These are phyloP conservation scores for Pangasius krempfi DNA, from an alignment of 2,797 vertebrate species.

Conservation along the genomic window DNA sequence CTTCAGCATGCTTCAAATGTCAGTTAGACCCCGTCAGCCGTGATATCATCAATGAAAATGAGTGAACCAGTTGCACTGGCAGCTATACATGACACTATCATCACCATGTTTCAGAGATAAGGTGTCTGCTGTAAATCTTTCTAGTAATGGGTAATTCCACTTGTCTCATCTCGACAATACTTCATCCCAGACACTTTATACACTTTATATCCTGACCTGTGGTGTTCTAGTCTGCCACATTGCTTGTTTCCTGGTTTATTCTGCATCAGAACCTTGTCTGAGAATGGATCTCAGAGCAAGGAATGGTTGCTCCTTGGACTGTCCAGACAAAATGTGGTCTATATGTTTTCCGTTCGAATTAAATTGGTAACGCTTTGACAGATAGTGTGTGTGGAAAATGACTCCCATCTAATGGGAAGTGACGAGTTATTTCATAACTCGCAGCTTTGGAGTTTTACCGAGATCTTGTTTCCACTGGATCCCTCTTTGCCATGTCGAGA, in stretches of 20 bases:
- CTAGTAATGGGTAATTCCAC: neutral
- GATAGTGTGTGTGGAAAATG: neutral
- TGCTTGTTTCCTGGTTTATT: neutral
- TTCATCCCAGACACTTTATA: neutral
- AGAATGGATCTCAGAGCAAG: neutral
- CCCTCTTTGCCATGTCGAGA: neutral
- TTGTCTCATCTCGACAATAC: neutral
- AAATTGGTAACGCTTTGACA: neutral
- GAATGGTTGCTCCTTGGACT: no score
- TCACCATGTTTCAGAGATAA: conserved; percentile 4
- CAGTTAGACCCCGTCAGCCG: neutral
- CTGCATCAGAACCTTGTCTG: neutral
- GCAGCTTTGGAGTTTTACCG: neutral
- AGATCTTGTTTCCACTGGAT: neutral
- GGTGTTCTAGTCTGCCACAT: neutral
- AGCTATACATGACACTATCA: neutral
- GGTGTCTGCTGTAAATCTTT: neutral
- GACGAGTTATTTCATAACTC: neutral
- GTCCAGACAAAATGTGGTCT: no score
- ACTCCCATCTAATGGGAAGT: neutral
- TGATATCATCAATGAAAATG: neutral
- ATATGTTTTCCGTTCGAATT: neutral
- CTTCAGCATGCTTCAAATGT: neutral
- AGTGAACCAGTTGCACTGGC: neutral
- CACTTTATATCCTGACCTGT: neutral